Evolutionary conservation across 2,797 vertebrate genomes (phyloP), one percentile per base, ranked within the genome.

Genomic region (Geotrypetes seraphini): DNA sequence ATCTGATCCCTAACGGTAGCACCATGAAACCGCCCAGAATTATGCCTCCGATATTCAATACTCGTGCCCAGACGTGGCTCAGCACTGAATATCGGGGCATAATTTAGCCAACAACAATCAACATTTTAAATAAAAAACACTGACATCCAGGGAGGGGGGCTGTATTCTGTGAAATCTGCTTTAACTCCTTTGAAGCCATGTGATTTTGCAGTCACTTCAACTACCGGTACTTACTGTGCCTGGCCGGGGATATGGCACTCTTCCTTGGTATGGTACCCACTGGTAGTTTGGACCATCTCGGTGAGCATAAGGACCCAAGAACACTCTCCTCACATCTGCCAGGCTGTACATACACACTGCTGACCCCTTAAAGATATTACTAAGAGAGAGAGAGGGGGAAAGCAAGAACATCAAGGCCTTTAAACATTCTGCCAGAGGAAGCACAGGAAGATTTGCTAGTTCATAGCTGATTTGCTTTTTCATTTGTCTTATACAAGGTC

Each of bases 341-440:
- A 99, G 94, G 71, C 85, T 97, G 62, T 97, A 99, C 84, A 96
- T 85, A 8, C 96, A 99, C 28, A 99, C 91, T 0, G 95, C 96
- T 10, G 95, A 99, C 3, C 96, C 96, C 66, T 91, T 97, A 69
- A 99, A 99, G 74, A 99, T 92, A 60, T 97, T 97, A 60, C 96
- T 99, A 50, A 28, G 65, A 28, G 65, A 58, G 52, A 7, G 45
- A n/a, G 13, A 34, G 2, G 4, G n/a, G 15, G 20, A 42, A 40
- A n/a, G 53, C 27, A 35, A 10, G 52, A 5, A 53, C 22, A 22
- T 20, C 22, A 40, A 5, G 3, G 33, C 29, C 24, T 55, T 32
- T 32, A 85, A 66, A 45, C 69, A 72, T 75, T 78, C 69, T 70
- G 57, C 43, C 6, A 1, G 26, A 34, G 47, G 12, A 27, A 41